Evolutionary conservation across 2,888 invertebrate genomes (phyloP).

Genomic region (Tenodera sinensis): DNA sequence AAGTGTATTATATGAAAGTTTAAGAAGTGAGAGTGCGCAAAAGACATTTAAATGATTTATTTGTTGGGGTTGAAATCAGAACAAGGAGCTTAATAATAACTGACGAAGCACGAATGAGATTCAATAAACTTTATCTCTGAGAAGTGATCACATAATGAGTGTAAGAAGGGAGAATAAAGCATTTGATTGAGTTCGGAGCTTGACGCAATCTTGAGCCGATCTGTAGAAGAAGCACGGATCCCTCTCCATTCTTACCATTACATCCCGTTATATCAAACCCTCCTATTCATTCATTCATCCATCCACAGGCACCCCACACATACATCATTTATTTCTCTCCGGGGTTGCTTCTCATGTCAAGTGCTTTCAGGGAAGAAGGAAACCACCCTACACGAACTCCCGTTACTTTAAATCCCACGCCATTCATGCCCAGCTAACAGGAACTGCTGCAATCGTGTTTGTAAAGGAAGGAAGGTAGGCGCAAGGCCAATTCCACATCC

Average conservation of each 20-base stretch:
- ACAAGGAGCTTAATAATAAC: neutral
- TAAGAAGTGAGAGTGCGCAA: too few species aligned
- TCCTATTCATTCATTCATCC: neutral
- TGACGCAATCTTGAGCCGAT: neutral
- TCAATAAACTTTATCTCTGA: neutral
- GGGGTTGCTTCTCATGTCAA: neutral
- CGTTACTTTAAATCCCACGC: neutral
- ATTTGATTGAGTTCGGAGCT: neutral
- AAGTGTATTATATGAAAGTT: too few species aligned
- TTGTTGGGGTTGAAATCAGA: too few species aligned
- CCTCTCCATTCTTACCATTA: neutral
- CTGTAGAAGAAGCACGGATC: neutral
- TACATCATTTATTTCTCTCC: neutral
- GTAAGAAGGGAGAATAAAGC: neutral
- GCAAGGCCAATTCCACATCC: neutral
- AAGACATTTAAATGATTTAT: too few species aligned
- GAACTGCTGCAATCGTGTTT: neutral
- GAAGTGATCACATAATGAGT: neutral
- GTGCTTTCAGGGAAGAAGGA: neutral
- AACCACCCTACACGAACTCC: neutral
- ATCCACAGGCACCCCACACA: neutral
- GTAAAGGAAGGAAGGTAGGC: neutral
- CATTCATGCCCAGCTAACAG: neutral
- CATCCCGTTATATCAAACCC: neutral
- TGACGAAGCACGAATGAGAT: neutral